Base-by-base conservation (phyloP, 2,888 invertebrate genomes). In the Aricia artaxerxes region DNA sequence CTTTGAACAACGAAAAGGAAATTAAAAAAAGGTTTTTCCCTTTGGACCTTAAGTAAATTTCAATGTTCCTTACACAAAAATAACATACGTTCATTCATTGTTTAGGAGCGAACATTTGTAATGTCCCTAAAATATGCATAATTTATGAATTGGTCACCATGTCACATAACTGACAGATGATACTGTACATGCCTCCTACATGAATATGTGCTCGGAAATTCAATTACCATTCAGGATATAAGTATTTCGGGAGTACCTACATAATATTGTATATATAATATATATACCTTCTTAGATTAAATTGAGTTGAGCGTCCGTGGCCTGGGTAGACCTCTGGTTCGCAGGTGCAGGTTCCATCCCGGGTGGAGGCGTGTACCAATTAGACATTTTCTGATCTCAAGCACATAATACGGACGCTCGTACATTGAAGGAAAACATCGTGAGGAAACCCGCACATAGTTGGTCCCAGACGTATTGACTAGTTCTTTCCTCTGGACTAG, bases 241-340 rank as follows among this genome's bases (percentile, higher is more conserved):
- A 13, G 53, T 24, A 13, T 35, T 57, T 16, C 16, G 49, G 49
- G 53, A 44, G 75, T 79, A 79, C 75, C 49, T 53, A 53, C 13
- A 53, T 44, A 53, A 78, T 77, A 78, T 5, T 83, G n/a, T n/a
- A n/a, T n/a, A n/a, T n/a, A n/a, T n/a, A n/a, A n/a, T n/a, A 82
- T 82, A 83, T 61, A 40, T 40, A 24, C 60, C 53, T 57, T 57
- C 57, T 57, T 49, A 49, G 11, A 57, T 16, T 57, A 24, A 24
- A 24, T 24, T 24, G 24, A 24, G 24, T 24, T 24, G 24, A 24
- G 24, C 24, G 24, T 24, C 24, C 24, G 24, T 24, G 24, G 24
- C 24, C 24, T 24, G 24, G 24, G 24, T 24, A 24, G 24, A 24
- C 24, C 24, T 24, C 24, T 24, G 24, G 24, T 24, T 24, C 24